These are phyloP conservation scores for Sciurus carolinensis DNA, from an alignment of 2,797 vertebrate genomes.

Conservation along the genomic window DNA sequence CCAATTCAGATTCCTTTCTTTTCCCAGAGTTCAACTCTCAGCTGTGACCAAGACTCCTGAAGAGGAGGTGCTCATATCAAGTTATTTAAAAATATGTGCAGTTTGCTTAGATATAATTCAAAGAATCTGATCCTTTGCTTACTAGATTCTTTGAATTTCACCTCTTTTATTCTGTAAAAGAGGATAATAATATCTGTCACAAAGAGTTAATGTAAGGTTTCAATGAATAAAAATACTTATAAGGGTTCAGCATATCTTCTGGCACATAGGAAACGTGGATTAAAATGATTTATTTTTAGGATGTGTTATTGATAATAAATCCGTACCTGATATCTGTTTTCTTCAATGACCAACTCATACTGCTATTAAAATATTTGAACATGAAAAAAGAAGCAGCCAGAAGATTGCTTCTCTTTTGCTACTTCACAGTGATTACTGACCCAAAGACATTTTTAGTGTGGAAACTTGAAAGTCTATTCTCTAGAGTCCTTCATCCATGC, in stretches of 20 bases:
- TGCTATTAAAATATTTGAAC: conserved; percentile 25
- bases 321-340: background rate
- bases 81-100: background rate
- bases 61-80: background rate
- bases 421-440: conserved; percentile 9
- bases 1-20: background rate
- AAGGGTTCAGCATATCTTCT: background rate
- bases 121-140: background rate
- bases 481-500: background rate
- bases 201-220: background rate
- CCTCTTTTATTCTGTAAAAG: background rate
- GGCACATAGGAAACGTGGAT: background rate
- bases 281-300: background rate
- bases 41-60: background rate
- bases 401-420: conserved; percentile 10
- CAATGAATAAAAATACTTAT: conserved; percentile 11
- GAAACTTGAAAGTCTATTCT: conserved; percentile 42
- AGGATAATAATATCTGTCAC: background rate
- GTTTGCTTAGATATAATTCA: background rate
- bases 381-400: conserved; percentile 17
- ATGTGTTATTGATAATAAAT: conserved; percentile 1
- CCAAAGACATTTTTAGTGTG: conserved; percentile 29
- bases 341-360: background rate
- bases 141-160: conserved; percentile 29
- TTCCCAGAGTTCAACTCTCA: background rate